Percentiles rank a stretch among this genome's conserved stretches.
Evolutionary conservation across 2,113 vertebrate species (phyloP).

Genomic region (Serilophus lunatus): DNA sequence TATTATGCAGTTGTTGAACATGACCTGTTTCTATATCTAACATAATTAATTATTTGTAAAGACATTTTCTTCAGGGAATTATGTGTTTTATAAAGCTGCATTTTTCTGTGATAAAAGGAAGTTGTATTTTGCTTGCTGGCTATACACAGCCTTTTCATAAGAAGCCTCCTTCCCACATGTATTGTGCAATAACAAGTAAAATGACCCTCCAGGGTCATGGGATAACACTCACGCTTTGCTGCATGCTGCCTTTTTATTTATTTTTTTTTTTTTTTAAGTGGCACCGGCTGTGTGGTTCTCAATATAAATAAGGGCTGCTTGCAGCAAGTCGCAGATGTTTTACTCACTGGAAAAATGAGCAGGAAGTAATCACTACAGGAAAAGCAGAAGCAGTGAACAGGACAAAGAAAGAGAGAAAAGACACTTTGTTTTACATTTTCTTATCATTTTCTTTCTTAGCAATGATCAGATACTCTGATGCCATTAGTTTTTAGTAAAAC

Average conservation of each 20-base stretch:
- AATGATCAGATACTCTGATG: not conserved
- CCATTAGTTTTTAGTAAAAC: not conserved
- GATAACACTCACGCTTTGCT: slow-evolving; percentile 41
- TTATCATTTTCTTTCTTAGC: not conserved
- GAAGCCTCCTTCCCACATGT: not conserved
- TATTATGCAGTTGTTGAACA: not conserved
- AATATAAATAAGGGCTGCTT: slow-evolving; percentile 45
- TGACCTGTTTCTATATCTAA: not conserved
- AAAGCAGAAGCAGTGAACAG: slow-evolving; percentile 20
- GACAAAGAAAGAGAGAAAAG: not conserved
- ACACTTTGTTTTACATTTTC: not conserved
- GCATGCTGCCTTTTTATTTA: no score
- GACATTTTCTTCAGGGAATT: not conserved
- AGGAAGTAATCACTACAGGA: slow-evolving; percentile 60
- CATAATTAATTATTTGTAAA: not conserved
- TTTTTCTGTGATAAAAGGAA: not conserved
- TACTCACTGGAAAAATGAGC: slow-evolving; percentile 51
- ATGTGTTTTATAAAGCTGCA: not conserved
- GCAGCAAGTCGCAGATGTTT: slow-evolving; percentile 68
- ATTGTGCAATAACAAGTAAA: slow-evolving; percentile 33
- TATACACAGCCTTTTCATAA: not conserved
- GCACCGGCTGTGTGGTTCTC: slow-evolving; percentile 69
- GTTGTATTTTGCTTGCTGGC: not conserved
- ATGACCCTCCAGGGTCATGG: slow-evolving; percentile 62
- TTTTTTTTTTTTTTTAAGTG: not conserved